Percentiles rank a stretch among this genome's conserved stretches.
Conservation (phyloP, 2,888 invertebrate species). For the Chromoteleia sp. region DNA sequence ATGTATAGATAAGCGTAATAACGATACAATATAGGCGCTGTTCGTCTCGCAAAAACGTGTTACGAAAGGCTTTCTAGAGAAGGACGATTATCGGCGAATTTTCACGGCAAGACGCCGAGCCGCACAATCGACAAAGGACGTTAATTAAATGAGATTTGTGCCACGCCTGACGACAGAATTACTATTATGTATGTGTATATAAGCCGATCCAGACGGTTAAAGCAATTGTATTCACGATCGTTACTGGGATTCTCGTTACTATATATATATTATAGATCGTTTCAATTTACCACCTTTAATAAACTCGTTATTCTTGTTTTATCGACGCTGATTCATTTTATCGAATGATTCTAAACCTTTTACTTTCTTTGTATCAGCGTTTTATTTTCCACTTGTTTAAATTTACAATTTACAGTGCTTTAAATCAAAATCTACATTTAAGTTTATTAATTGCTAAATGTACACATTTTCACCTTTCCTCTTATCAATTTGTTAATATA, state of each 20-base stretch:
- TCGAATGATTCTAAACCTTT: constrained; percentile 2
- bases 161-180: constrained; percentile 68
- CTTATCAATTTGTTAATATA: too few species aligned
- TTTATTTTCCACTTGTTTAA: constrained; percentile 6
- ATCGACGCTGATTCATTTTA: constrained; percentile 10
- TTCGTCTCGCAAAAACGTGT: constrained; percentile 60
- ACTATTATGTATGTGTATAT: constrained; percentile 68
- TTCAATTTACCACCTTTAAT: constrained; percentile 54
- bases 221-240: constrained; percentile 62
- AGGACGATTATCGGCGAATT: constrained; percentile 55
- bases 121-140: constrained; percentile 61
- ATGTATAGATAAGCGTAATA: constrained; percentile 68
- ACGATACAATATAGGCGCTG: constrained; percentile 56
- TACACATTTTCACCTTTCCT: too few species aligned
- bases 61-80: constrained; percentile 60
- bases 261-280: constrained; percentile 53
- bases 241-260: constrained; percentile 63
- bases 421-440: background rate
- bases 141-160: constrained; percentile 68
- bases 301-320: constrained; percentile 52
- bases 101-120: constrained; percentile 60
- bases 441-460: background rate
- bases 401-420: constrained; percentile 8
- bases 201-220: constrained; percentile 63
- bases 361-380: background rate